These are phyloP conservation scores for Engraulis encrasicolus DNA, from an alignment of 2,113 vertebrate species.

Conservation along the genomic window DNA sequence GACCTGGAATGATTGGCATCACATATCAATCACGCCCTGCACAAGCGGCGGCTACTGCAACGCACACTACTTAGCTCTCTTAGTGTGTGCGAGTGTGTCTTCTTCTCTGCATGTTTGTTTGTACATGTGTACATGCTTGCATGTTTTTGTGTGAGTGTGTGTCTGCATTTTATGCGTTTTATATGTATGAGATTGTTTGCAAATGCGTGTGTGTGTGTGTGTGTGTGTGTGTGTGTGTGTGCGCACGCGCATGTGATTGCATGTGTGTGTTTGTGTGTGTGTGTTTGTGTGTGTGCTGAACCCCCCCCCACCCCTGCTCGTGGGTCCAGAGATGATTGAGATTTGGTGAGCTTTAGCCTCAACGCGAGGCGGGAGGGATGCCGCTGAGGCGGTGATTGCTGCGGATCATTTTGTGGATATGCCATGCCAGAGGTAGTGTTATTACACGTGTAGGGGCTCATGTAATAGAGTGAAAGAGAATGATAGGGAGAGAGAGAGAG, in stretches of 20 bases:
- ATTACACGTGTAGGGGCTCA: slow-evolving; percentile 56
- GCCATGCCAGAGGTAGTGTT: slow-evolving; percentile 63
- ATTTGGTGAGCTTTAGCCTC: slow-evolving; percentile 50
- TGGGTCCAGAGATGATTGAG: slow-evolving; percentile 29
- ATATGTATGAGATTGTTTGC: too few species aligned
- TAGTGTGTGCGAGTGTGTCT: neutral
- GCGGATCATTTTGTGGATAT: slow-evolving; percentile 62
- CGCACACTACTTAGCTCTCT: neutral
- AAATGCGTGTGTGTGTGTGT: slow-evolving; percentile 9
- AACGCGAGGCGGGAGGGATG: slow-evolving; percentile 53
- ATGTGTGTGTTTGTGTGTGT: too few species aligned
- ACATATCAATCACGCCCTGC: slow-evolving; percentile 54
- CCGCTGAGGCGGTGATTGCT: slow-evolving; percentile 34
- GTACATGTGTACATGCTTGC: neutral
- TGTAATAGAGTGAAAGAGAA: slow-evolving; percentile 26
- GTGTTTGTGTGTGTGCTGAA: too few species aligned
- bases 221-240: neutral
- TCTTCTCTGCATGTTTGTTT: neutral
- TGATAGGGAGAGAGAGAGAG: slow-evolving; percentile 54
- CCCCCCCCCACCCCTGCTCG: neutral
- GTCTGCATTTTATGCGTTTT: too few species aligned
- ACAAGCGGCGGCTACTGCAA: slow-evolving; percentile 30
- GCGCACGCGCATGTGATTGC: too few species aligned
- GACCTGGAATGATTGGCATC: slow-evolving; percentile 58
- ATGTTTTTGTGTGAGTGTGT: too few species aligned